Evolutionary conservation across 2,797 vertebrate genomes (phyloP), one percentile per base, ranked within the genome.

Genomic region (Varecia variegata): DNA sequence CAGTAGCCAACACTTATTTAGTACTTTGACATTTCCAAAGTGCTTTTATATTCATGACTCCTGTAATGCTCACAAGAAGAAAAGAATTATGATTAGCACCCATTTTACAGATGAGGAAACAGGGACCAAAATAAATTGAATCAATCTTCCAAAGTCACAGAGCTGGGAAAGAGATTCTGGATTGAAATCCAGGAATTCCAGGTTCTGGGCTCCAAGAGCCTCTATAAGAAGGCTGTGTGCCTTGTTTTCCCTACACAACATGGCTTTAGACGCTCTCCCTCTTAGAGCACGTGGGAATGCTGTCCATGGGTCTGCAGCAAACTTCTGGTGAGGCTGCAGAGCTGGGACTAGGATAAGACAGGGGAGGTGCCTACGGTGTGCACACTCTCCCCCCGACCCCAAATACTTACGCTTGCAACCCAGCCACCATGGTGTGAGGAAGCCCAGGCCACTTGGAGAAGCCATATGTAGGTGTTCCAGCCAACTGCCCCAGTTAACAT

Each of bases 161-260:
- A 79, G 40, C 17, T n/a, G 6, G 15, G 18, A 71, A 70, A n/a
- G 21, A 68, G 32, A 62, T 56, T 11, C 40, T 15, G 15, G 87
- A 38, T 15, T 87, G 30, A 30, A 77, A 68, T 30, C 6, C 23
- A 5, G 3, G n/a, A 30, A 77, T 60, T n/a, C 6, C 23, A 5
- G 4, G 7, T 88, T 58, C 27, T 47, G 18, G 76, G 14, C n/a
- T 54, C n/a, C 0, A 0, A 43, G 2, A 23, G 27, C 27, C 38
- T 82, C 25, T 2, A 0, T 23, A 15, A 82, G 25, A 40, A 25
- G 5, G 0, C 13, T 13, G 3, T 6, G 18, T n/a, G 3, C 35
- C 27, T 82, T 14, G 32, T 13, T n/a, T 56, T 77, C 6, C 40
- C 43, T 40, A 14, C 15, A 38, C 13, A 54, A 25, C 10, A 6